Evolutionary conservation across 23 tunicate genomes (phyloP).

Genomic region (Botrylloides violaceus): DNA sequence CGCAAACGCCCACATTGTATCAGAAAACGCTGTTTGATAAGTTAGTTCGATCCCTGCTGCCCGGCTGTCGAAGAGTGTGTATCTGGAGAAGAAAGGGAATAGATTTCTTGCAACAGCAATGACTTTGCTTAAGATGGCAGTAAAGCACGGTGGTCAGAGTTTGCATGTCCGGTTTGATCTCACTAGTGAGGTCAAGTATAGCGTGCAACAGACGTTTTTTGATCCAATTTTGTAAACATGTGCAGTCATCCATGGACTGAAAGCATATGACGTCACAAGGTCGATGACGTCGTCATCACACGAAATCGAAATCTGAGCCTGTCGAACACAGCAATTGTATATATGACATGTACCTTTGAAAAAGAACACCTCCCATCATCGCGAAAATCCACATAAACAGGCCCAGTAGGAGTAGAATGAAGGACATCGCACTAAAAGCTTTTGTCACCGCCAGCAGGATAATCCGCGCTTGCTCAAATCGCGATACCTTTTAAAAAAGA

Average conservation of each 20-base stretch:
- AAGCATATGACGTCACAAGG: no score
- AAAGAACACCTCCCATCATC: conserved; percentile 67
- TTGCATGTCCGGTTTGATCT: no score
- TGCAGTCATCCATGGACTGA: no score
- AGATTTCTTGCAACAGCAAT: no score
- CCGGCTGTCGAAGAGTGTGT: conserved; percentile 62
- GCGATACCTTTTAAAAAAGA: conserved; percentile 40
- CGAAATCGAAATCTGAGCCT: no score
- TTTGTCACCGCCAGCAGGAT: conserved; percentile 67
- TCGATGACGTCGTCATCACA: no score
- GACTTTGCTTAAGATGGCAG: no score
- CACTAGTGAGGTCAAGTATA: no score
- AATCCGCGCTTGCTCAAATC: conserved; percentile 76
- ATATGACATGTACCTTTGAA: conserved; percentile 51
- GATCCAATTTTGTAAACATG: neutral
- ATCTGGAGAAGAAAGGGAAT: conserved; percentile 19
- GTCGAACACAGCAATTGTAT: no score
- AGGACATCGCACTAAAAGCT: conserved; percentile 88
- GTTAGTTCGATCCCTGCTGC: conserved; percentile 32
- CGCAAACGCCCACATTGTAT: conserved; percentile 88
- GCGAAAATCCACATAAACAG: conserved; percentile 92
- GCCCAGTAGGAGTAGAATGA: conserved; percentile 71
- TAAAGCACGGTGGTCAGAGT: no score
- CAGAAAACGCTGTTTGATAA: conserved; percentile 84
- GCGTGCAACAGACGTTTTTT: no score